Percentiles rank a stretch among this genome's conserved stretches.
phyloP scores from a whole-genome alignment of 1,140 invertebrate species.

The Metaphire vulgaris region DNA sequence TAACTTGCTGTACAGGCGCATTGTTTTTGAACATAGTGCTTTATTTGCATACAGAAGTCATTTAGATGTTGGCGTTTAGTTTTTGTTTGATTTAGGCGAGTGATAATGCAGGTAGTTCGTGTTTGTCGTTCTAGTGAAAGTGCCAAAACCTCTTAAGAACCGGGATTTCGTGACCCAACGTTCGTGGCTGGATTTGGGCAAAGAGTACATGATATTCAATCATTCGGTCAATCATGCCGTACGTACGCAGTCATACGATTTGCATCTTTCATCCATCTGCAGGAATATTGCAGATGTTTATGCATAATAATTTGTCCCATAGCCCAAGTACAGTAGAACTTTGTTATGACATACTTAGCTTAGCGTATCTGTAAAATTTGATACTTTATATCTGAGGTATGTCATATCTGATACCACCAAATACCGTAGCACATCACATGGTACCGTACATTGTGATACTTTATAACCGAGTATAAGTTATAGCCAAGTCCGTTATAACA shows the following conservation, averaged over 20 bases:
- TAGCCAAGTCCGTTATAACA: too few relatives aligned
- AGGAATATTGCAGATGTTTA: neutral
- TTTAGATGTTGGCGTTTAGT: too few relatives aligned
- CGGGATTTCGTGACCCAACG: constrained; percentile 82
- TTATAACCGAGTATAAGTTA: too few relatives aligned
- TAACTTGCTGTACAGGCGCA: too few relatives aligned
- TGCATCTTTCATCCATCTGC: neutral
- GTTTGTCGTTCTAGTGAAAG: constrained; percentile 68
- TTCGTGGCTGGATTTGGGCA: constrained; percentile 78
- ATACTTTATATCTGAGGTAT: too few relatives aligned
- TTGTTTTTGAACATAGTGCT: too few relatives aligned
- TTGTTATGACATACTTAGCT: neutral
- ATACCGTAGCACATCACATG: too few relatives aligned
- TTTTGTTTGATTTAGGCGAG: too few relatives aligned
- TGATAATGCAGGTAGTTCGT: too few relatives aligned
- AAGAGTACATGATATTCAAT: constrained; percentile 78
- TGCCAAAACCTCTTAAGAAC: constrained; percentile 77
- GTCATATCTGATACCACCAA: too few relatives aligned
- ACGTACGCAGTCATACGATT: neutral
- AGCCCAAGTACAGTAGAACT: neutral
- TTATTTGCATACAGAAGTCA: too few relatives aligned
- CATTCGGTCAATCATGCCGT: constrained; percentile 78
- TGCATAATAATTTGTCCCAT: neutral
- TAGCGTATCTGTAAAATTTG: neutral
- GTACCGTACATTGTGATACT: too few relatives aligned